These are phyloP conservation scores for Choristoneura rosaceana DNA, from an alignment of 2,888 invertebrate species.

Conservation along the genomic window DNA sequence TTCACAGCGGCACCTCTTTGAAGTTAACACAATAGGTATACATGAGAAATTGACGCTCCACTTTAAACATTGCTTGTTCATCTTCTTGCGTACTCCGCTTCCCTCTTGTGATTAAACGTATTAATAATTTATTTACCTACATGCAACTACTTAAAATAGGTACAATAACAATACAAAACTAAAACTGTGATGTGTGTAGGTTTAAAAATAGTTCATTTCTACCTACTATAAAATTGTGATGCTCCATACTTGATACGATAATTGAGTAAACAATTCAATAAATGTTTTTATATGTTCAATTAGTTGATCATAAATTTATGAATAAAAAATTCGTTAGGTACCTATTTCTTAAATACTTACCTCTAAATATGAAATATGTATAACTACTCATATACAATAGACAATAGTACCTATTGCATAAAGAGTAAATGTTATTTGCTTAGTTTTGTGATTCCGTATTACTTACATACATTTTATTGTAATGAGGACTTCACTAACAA, in stretches of 20 bases:
- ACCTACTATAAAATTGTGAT: not conserved
- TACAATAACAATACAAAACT: constrained; percentile 2
- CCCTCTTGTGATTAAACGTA: not conserved
- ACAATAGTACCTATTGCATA: not conserved
- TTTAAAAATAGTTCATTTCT: not conserved
- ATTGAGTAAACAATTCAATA: not conserved
- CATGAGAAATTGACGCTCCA: no score
- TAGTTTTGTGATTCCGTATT: constrained; percentile 1
- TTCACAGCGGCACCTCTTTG: no score
- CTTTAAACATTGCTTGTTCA: no score
- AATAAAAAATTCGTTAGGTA: no score
- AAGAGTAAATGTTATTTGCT: constrained; percentile 7
- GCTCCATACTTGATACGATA: not conserved
- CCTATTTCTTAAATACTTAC: not conserved
- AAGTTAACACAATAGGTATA: no score
- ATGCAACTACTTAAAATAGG: not conserved
- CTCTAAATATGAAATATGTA: not conserved
- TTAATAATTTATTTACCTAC: not conserved
- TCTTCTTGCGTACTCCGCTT: no score
- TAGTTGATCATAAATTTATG: no score
- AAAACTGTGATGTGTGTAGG: not conserved
- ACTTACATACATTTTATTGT: constrained; percentile 3
- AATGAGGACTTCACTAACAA: constrained; percentile 18
- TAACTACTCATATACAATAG: constrained; percentile 6
- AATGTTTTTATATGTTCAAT: no score